These are phyloP conservation scores for Penaeus indicus DNA, from an alignment of 1,140 invertebrate genomes.

Conservation along the genomic window DNA sequence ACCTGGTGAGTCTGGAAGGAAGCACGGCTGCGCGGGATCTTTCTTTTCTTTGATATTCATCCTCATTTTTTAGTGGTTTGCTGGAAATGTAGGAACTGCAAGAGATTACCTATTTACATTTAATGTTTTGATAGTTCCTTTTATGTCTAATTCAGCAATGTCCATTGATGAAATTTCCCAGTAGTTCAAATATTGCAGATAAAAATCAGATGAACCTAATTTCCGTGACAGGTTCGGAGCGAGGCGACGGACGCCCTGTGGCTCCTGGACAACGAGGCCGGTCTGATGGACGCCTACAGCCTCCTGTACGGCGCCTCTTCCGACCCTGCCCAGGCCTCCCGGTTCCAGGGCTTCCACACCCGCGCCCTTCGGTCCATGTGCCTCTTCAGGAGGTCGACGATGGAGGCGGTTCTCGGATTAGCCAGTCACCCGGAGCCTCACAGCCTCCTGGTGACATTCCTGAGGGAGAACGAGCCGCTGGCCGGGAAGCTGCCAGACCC, in stretches of 20 bases:
- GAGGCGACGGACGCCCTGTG: conserved; percentile 69
- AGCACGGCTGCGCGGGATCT: no score
- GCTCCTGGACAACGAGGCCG: conserved; percentile 73
- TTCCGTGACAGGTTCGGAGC: conserved; percentile 59
- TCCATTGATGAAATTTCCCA: no score
- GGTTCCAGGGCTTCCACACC: conserved; percentile 70
- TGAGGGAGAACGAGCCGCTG: conserved; percentile 65
- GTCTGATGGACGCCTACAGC: conserved; percentile 71
- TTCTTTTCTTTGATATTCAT: neutral
- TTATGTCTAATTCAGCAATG: no score
- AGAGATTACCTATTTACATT: no score
- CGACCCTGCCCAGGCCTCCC: conserved; percentile 53
- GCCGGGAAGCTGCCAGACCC: conserved; percentile 55
- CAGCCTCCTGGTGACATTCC: conserved; percentile 60
- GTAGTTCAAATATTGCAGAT: no score
- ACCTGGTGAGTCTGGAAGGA: conserved; percentile 67
- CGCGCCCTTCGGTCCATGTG: conserved; percentile 70
- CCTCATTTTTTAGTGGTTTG: no score
- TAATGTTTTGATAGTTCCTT: no score
- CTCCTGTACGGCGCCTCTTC: conserved; percentile 68
- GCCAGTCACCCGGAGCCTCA: conserved; percentile 40
- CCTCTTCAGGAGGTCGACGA: conserved; percentile 69
- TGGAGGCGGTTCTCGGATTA: conserved; percentile 67
- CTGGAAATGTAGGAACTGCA: no score
- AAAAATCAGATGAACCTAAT: neutral